Evolutionary conservation across 1,140 invertebrate species (phyloP).

Genomic region (Euura lappo): DNA sequence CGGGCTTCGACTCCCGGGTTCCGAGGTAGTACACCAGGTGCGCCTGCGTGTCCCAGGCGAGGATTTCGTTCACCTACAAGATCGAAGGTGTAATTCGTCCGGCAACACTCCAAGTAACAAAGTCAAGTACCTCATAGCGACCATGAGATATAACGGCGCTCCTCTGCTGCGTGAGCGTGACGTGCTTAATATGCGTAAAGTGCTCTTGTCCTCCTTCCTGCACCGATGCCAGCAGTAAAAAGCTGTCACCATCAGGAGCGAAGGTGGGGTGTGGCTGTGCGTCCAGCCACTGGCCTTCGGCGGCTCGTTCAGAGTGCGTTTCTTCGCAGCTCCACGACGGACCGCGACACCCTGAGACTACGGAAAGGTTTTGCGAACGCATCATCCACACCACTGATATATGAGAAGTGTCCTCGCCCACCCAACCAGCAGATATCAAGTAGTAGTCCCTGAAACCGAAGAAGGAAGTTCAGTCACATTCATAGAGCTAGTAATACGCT

Average conservation of each 20-base stretch:
- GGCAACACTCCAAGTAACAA: conserved; percentile 15
- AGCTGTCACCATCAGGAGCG: conserved; percentile 81
- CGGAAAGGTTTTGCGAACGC: conserved; percentile 85
- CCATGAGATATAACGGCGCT: conserved; percentile 88
- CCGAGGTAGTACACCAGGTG: conserved; percentile 85
- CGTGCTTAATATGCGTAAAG: conserved; percentile 89
- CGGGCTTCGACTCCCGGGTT: conserved; percentile 79
- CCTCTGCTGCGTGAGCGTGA: conserved; percentile 80
- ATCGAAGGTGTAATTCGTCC: not conserved
- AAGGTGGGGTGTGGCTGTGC: conserved; percentile 84
- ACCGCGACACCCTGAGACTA: conserved; percentile 79
- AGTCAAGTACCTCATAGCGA: conserved; percentile 76
- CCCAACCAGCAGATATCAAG: conserved; percentile 89
- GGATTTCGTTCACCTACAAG: conserved; percentile 70
- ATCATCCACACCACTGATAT: conserved; percentile 90
- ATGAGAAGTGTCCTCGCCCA: conserved; percentile 74
- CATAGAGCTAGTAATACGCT: not conserved
- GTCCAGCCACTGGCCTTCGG: conserved; percentile 84
- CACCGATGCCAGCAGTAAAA: conserved; percentile 81
- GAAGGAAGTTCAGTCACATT: not conserved
- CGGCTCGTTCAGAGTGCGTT: conserved; percentile 80
- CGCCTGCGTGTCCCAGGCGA: conserved; percentile 84
- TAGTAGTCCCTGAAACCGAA: conserved; percentile 82
- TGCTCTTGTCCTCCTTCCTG: conserved; percentile 82
- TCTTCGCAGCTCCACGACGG: conserved; percentile 83